Evolutionary conservation across 2,888 invertebrate genomes (phyloP).

Genomic region (Incurvaria masculella): DNA sequence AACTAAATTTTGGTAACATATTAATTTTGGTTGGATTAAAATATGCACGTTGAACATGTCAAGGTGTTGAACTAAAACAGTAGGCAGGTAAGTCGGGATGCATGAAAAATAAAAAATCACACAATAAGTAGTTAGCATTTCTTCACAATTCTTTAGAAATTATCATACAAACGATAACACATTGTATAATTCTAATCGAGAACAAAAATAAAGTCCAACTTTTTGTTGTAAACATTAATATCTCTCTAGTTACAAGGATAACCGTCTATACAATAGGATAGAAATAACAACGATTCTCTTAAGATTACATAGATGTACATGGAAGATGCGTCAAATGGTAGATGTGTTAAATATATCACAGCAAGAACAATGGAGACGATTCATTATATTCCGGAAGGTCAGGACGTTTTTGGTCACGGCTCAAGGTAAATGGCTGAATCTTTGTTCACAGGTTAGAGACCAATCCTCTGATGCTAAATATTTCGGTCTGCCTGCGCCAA

Average conservation of each 20-base stretch:
- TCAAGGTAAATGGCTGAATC: too few relatives aligned
- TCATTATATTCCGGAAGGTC: too few relatives aligned
- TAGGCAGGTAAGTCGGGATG: constrained; percentile 30
- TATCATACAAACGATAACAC: constrained; percentile 40
- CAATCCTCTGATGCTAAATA: too few relatives aligned
- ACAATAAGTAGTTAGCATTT: constrained; percentile 54
- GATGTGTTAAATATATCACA: constrained; percentile 50
- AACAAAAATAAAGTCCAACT: constrained; percentile 44
- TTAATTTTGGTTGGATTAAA: too few relatives aligned
- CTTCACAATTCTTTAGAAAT: constrained; percentile 49
- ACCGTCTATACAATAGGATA: constrained; percentile 24
- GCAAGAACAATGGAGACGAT: constrained; percentile 42
- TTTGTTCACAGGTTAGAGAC: too few relatives aligned
- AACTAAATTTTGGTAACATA: too few relatives aligned
- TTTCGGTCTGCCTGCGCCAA: too few relatives aligned
- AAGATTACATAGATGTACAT: constrained; percentile 40
- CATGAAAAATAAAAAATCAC: constrained; percentile 56
- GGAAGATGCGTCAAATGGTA: constrained; percentile 45
- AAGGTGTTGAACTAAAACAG: constrained; percentile 40
- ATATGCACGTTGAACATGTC: too few relatives aligned
- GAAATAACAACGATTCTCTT: constrained; percentile 50
- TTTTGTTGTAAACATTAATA: constrained; percentile 40
- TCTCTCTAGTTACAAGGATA: constrained; percentile 47
- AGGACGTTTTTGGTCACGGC: too few relatives aligned
- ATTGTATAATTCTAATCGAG: constrained; percentile 28